phyloP scores from a whole-genome alignment of 2,797 vertebrate genomes.

The Apogon talboti region DNA sequence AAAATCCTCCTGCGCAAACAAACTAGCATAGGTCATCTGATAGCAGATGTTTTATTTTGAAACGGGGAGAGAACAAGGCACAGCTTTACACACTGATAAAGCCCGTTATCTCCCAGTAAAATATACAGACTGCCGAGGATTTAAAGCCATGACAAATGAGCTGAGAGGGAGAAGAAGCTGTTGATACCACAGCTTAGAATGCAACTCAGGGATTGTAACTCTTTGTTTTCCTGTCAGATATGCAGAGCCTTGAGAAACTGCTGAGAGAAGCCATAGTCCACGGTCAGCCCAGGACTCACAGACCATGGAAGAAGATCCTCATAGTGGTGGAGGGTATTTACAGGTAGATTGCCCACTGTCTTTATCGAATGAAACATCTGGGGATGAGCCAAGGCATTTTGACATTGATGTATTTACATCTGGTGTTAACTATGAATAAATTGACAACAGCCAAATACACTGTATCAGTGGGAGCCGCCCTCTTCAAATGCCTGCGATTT shows the following conservation, averaged over 20 bases:
- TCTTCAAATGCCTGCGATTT: conserved; percentile 5
- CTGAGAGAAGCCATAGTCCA: conserved; percentile 94
- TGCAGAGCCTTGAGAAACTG: conserved; percentile 95
- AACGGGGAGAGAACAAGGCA: not conserved
- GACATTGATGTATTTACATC: not conserved
- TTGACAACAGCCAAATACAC: not conserved
- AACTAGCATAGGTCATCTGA: not conserved
- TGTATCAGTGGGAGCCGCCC: not conserved
- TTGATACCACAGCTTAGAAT: not conserved
- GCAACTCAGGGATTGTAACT: not conserved
- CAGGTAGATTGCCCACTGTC: conserved; percentile 82
- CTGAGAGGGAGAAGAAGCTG: not conserved
- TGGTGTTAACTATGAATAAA: not conserved
- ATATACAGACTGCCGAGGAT: not conserved
- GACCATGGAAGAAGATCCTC: conserved; percentile 97
- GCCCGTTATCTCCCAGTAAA: not conserved
- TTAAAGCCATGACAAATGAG: not conserved
- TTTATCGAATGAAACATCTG: not conserved
- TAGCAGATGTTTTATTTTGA: no score
- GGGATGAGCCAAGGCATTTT: not conserved
- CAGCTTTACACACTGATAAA: not conserved
- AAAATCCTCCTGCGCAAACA: not conserved
- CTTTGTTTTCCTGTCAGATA: conserved; percentile 80
- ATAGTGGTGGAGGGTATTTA: conserved; percentile 97
- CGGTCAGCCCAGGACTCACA: conserved; percentile 93